phyloP scores from a whole-genome alignment of 2,797 vertebrate genomes.

The Gadopsis marmoratus region DNA sequence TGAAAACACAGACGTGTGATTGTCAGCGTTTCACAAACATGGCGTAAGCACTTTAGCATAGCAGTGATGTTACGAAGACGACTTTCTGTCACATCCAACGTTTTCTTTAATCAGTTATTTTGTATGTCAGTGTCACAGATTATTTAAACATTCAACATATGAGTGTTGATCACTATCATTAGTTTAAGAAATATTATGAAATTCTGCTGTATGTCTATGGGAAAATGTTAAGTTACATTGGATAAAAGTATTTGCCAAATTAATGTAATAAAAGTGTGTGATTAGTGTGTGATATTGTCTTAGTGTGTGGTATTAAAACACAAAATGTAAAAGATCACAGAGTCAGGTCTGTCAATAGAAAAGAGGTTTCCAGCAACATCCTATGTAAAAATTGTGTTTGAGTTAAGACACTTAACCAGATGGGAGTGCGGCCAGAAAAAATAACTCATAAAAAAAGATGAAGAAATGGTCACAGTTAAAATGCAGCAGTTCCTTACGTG shows the following conservation, averaged over 20 bases:
- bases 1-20: background rate
- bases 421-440: background rate
- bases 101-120: background rate
- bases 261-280: background rate
- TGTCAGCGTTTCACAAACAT: background rate
- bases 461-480: background rate
- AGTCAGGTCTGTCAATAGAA: background rate
- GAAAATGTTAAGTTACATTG: background rate
- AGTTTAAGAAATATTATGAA: too few species aligned
- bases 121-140: background rate
- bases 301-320: background rate
- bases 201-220: too few species aligned
- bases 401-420: background rate
- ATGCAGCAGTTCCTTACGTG: background rate
- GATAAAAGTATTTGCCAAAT: background rate
- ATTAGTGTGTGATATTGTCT: background rate
- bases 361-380: background rate
- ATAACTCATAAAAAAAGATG: background rate
- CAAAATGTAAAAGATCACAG: background rate
- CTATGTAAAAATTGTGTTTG: background rate
- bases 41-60: background rate
- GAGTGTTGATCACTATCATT: too few species aligned
- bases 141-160: background rate
- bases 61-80: background rate
- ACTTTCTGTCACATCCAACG: background rate